These are phyloP conservation scores for Labroides dimidiatus DNA, from an alignment of 2,797 vertebrate genomes.

Conservation along the genomic window DNA sequence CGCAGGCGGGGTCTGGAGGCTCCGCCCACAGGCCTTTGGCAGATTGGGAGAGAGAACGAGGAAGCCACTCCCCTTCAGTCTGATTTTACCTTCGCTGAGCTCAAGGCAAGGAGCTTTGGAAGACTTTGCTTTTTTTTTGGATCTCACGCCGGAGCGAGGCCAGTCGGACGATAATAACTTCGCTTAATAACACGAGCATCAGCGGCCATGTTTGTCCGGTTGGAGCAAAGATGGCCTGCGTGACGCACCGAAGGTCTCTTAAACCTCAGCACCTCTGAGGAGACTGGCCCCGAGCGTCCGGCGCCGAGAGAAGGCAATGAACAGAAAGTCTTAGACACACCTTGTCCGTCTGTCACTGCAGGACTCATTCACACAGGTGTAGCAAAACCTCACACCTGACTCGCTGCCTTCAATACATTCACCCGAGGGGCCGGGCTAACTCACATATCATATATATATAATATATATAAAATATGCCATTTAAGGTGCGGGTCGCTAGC, in stretches of 20 bases:
- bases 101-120: constrained; percentile 65
- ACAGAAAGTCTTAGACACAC: constrained; percentile 63
- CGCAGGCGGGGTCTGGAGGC: constrained; percentile 74
- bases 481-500: constrained; percentile 77
- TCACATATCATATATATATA: constrained; percentile 91
- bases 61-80: constrained; percentile 70
- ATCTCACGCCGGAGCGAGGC: constrained; percentile 16
- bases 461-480: constrained; percentile 90
- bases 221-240: background rate
- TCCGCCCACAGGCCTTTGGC: constrained; percentile 79
- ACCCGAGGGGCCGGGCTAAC: constrained; percentile 86
- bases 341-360: constrained; percentile 63
- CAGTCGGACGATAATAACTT: constrained; percentile 1
- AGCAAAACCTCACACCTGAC: constrained; percentile 44
- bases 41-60: constrained; percentile 77
- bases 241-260: constrained; percentile 3
- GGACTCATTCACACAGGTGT: constrained; percentile 35
- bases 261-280: constrained; percentile 23
- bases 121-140: constrained; percentile 49
- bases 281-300: constrained; percentile 11
- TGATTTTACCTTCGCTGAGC: constrained; percentile 68
- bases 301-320: constrained; percentile 45
- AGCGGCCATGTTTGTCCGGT: constrained; percentile 7
- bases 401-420: constrained; percentile 65
- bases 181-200: background rate